Base-by-base conservation (phyloP, 92 coral and sea anemone species). In the Porites evermanni region DNA sequence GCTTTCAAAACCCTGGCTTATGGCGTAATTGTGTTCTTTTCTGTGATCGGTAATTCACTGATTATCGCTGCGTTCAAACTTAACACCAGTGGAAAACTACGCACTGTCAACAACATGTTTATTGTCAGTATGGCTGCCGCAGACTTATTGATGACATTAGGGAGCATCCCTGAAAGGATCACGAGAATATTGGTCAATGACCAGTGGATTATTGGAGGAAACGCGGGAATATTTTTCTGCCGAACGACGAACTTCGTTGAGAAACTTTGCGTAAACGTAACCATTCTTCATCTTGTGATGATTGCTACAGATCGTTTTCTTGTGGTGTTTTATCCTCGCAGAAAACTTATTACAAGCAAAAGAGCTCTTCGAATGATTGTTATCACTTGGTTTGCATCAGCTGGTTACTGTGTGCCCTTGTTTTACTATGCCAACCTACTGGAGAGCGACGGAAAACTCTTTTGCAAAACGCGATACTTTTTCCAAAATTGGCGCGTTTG, bases 371-470 rank as follows among this genome's bases (percentile, higher is more conserved):
- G 67, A 12, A 24, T 78, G 12, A 91, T 94, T n/a, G 61, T 86
- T 13, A 58, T 78, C 8, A 87, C 92, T 47, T 96, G 98, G 98
- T 29, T 92, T 3, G 77, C 84, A 21, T 84, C 98, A 8, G 87
- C 85, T 51, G 70, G 70, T 2, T 93, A 88, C 79, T 92, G 97
- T 81, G 89, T 90, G 44, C 98, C 98, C 44, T 88, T 95, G 24
- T 91, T 96, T 8, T 96, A 96, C 89, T 92, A 77, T 38, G 92
- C 89, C 20, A 78, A 86, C 53, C 59, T 77, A 64, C 23, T 70
- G 80, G 64, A 82, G 78, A 24, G 70, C 67, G 70, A 71, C 16
- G 66, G 75, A 72, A 86, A 85, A 1, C 19, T 85, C 18, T 64
- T 67, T 1, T 92, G 94, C 61, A 92, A 88, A 65, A 88, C 88